Evolutionary conservation across 2,113 vertebrate genomes (phyloP), one percentile per base, ranked within the genome.

Genomic region (Mandrillus leucophaeus): DNA sequence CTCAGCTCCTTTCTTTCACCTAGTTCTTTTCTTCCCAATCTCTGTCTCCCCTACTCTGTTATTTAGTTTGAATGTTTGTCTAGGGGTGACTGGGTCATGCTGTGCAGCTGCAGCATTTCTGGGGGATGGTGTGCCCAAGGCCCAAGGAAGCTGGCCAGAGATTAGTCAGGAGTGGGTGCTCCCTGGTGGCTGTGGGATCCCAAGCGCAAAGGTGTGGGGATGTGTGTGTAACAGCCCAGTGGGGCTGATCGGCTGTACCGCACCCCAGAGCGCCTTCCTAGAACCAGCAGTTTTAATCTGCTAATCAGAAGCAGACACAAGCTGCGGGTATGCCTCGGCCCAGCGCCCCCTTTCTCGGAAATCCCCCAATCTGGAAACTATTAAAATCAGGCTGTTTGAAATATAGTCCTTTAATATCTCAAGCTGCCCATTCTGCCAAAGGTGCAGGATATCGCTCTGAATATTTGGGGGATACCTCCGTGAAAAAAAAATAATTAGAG

Each of bases 331-430:
- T 90, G 98, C 95, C 95, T 98, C 92, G 20, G 94, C 96, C 93
- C n/a, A 45, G 97, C 89, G 85, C 98, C 70, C 96, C 97, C 96
- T 98, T 97, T 97, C 97, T 97, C 72, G 83, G 90, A 98, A 99
- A 98, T 98, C 88, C 98, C 98, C 98, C 96, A 98, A 98, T 98
- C 98, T 99, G 98, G 98, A 98, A 98, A 96, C 94, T 96, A 98
- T 98, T 99, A 98, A 93, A 97, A 98, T 98, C 97, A 97, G 98
- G 95, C 93, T 96, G 97, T 94, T 92, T 98, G 97, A 98, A 98
- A 98, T 97, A 98, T 98, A 55, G 97, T 70, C 91, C 95, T 98
- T 98, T 98, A 98, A 98, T 98, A 98, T 98, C 98, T 98, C 55
- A 79, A 94, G 90, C 93, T 96, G 95, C 94, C 97, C 94, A 95